phyloP scores from a whole-genome alignment of 2,797 vertebrate genomes.

The Rousettus madagascariensis region DNA sequence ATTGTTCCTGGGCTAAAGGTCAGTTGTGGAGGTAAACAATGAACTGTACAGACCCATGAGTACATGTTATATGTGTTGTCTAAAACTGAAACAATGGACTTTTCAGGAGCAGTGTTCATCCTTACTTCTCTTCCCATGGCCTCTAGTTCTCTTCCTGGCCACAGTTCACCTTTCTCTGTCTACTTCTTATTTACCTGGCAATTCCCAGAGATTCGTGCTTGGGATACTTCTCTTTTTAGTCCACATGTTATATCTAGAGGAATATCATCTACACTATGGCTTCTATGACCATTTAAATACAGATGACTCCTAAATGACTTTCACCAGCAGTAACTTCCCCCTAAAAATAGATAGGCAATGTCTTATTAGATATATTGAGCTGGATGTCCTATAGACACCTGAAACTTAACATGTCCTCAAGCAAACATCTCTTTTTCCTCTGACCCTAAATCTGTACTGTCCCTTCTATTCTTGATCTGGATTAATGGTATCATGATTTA shows the following conservation, averaged over 20 bases:
- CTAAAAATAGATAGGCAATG: neutral
- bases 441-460: neutral
- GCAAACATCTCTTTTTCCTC: neutral
- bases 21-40: neutral
- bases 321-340: neutral
- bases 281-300: neutral
- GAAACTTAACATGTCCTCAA: neutral
- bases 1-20: neutral
- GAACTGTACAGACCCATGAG: neutral
- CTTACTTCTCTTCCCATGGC: neutral
- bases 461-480: conserved; percentile 9
- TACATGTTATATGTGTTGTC: neutral
- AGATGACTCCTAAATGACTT: neutral
- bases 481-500: conserved; percentile 50
- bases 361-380: neutral
- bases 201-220: neutral
- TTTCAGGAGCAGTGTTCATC: neutral
- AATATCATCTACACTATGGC: neutral
- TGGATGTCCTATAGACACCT: neutral
- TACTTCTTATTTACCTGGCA: neutral
- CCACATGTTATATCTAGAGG: neutral
- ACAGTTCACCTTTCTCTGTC: neutral
- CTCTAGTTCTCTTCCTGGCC: neutral
- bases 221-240: neutral
- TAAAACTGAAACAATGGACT: neutral